Percentiles rank a stretch among this genome's conserved stretches.
These are phyloP conservation scores for Xanthorhoe designata DNA, from an alignment of 2,888 invertebrate genomes.

Conservation along the genomic window DNA sequence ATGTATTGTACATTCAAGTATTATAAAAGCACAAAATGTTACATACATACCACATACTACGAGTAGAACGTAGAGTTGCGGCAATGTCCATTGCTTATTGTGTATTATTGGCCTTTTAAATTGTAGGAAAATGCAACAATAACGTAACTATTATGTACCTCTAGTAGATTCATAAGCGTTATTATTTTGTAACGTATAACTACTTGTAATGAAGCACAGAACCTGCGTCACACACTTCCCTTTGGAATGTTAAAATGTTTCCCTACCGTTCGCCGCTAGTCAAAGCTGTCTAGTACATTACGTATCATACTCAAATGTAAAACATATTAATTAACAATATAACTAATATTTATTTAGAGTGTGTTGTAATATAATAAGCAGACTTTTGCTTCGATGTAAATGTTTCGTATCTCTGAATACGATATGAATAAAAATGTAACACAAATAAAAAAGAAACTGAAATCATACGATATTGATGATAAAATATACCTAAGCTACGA, in stretches of 20 bases:
- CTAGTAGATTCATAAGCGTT: slow-evolving; percentile 13
- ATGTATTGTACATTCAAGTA: slow-evolving; percentile 35
- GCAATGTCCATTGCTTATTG: slow-evolving; percentile 20
- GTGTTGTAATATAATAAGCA: slow-evolving; percentile 2
- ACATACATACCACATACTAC: slow-evolving; percentile 22
- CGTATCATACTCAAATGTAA: slow-evolving; percentile 8
- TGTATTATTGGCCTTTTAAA: slow-evolving; percentile 25
- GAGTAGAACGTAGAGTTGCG: slow-evolving; percentile 8
- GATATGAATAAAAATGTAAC: background rate
- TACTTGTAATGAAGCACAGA: too few species aligned
- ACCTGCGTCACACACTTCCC: background rate
- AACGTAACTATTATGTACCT: slow-evolving; percentile 24
- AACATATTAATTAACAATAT: background rate
- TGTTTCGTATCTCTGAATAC: background rate
- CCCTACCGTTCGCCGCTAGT: background rate
- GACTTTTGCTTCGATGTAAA: background rate
- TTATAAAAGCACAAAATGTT: slow-evolving; percentile 42
- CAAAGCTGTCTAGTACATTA: background rate
- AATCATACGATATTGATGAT: background rate
- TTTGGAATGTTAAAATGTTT: background rate
- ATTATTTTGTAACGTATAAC: background rate
- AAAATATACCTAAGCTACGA: background rate
- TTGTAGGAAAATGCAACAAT: slow-evolving; percentile 29
- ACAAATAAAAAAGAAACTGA: background rate
- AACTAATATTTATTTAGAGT: background rate